Conservation (phyloP, 2,888 invertebrate genomes). For the Shargacucullia verbasci region DNA sequence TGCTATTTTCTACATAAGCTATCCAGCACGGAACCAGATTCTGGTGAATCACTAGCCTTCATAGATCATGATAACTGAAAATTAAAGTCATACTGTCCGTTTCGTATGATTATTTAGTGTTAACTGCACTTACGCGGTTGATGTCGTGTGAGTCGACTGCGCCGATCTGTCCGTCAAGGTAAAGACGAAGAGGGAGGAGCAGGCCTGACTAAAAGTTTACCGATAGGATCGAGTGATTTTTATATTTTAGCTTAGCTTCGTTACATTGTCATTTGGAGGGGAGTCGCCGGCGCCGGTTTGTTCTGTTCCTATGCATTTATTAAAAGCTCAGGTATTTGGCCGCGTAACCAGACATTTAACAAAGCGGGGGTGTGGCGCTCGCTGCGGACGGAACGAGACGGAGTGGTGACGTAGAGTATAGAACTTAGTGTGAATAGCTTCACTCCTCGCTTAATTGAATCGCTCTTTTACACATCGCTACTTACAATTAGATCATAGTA, state of each 20-base stretch:
- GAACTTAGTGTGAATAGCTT: conserved; percentile 6
- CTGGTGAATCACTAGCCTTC: not conserved
- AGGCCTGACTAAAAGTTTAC: conserved; percentile 51
- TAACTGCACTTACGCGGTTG: conserved; percentile 33
- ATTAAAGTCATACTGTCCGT: conserved; percentile 2
- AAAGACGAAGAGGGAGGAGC: conserved; percentile 45
- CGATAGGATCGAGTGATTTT: conserved; percentile 39
- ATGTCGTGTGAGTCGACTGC: conserved; percentile 34
- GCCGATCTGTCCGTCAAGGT: conserved; percentile 41
- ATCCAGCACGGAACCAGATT: not conserved
- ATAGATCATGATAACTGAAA: not conserved
- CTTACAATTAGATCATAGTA: not conserved
- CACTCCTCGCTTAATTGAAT: not conserved
- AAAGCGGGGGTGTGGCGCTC: conserved; percentile 31
- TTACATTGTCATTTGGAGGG: conserved; percentile 39
- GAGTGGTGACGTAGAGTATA: conserved; percentile 26
- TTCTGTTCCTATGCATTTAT: conserved; percentile 47
- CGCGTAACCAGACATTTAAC: conserved; percentile 20
- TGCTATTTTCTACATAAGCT: not conserved
- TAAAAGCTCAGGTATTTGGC: conserved; percentile 32
- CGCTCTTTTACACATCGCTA: not conserved
- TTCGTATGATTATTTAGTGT: conserved; percentile 22
- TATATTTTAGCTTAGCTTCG: conserved; percentile 41
- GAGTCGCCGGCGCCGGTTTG: conserved; percentile 24
- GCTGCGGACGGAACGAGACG: conserved; percentile 4